Percentiles rank a stretch among this genome's conserved stretches.
phyloP scores from a whole-genome alignment of 1,140 invertebrate species.

The Papilio machaon region DNA sequence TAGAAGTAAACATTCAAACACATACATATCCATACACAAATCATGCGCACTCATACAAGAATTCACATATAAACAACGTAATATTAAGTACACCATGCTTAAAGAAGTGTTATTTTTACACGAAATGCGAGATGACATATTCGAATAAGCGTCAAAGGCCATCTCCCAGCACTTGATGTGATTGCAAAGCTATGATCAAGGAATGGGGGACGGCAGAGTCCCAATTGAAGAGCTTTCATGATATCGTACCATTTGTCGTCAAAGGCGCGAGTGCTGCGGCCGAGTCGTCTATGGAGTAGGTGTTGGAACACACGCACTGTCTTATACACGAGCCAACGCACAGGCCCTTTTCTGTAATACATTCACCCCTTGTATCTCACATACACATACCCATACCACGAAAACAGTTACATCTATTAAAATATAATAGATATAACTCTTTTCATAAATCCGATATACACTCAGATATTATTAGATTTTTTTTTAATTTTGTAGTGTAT shows the following conservation, averaged over 20 bases:
- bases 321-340: constrained; percentile 79
- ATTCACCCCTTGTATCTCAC: constrained; percentile 50
- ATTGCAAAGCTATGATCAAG: neutral
- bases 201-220: neutral
- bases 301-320: constrained; percentile 75
- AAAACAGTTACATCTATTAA: neutral
- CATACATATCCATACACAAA: neutral
- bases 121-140: neutral
- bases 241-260: constrained; percentile 55
- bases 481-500: neutral
- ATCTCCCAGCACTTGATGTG: neutral
- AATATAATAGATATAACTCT: neutral
- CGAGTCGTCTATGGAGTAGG: constrained; percentile 74
- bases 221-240: neutral
- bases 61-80: neutral
- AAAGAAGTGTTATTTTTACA: neutral
- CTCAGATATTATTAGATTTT: neutral
- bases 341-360: constrained; percentile 73
- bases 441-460: neutral
- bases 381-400: neutral
- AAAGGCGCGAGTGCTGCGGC: constrained; percentile 61
- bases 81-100: neutral
- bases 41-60: neutral
- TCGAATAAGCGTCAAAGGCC: neutral
- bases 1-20: neutral